phyloP scores from a whole-genome alignment of 2,888 invertebrate species.

The Epistrophella euchroma region DNA sequence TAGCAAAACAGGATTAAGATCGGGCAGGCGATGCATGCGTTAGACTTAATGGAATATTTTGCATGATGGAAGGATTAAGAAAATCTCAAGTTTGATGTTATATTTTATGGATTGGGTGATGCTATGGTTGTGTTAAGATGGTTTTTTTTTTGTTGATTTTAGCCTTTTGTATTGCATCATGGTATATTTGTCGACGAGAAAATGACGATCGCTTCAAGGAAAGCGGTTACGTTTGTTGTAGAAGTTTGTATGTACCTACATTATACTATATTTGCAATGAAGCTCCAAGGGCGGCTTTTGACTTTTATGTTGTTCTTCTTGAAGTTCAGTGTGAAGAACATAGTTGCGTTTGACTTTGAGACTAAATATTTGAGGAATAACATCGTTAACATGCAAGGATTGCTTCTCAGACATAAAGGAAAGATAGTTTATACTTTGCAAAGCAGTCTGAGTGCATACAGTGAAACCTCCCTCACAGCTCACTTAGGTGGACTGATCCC shows the following conservation, averaged over 20 bases:
- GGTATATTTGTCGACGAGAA: neutral
- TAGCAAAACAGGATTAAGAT: constrained; percentile 45
- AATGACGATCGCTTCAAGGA: constrained; percentile 28
- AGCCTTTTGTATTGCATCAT: constrained; percentile 2
- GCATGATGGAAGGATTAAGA: constrained; percentile 45
- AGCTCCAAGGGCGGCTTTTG: constrained; percentile 41
- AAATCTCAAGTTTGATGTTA: constrained; percentile 62
- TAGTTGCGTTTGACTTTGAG: constrained; percentile 53
- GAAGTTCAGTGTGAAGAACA: constrained; percentile 56
- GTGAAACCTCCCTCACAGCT: too few species aligned
- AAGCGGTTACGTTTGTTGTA: constrained; percentile 14
- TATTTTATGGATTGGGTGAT: constrained; percentile 10
- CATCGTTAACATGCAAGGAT: neutral
- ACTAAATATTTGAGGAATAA: constrained; percentile 45
- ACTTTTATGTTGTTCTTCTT: constrained; percentile 39
- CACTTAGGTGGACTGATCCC: too few species aligned
- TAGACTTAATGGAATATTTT: constrained; percentile 30
- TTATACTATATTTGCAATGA: neutral
- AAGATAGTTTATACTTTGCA: neutral
- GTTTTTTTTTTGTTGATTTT: constrained; percentile 16
- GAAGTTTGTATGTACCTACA: neutral
- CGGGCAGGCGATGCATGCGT: constrained; percentile 38
- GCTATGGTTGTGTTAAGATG: constrained; percentile 15
- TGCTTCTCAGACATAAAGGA: neutral
- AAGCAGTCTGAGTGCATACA: neutral